Evolutionary conservation across 1,140 invertebrate species (phyloP).

Genomic region (Listronotus oregonensis): DNA sequence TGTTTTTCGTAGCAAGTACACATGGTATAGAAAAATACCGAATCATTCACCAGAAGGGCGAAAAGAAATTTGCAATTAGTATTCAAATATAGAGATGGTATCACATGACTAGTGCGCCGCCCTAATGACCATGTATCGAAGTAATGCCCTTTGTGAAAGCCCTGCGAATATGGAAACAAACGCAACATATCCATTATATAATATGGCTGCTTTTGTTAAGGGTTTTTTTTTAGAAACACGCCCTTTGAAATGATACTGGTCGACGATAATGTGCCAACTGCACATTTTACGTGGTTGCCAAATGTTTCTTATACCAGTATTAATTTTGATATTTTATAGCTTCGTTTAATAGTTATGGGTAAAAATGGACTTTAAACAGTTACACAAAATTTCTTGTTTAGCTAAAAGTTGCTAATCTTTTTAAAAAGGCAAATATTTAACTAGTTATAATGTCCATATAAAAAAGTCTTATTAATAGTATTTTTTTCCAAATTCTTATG

Average conservation of each 20-base stretch:
- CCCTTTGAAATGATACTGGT: conserved; percentile 45
- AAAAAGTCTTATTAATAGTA: too few species aligned
- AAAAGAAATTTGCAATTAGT: conserved; percentile 40
- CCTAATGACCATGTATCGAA: conserved; percentile 51
- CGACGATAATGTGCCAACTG: conserved; percentile 34
- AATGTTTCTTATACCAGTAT: not conserved
- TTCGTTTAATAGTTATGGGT: too few species aligned
- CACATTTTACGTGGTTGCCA: too few species aligned
- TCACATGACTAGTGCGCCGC: conserved; percentile 49
- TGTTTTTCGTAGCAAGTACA: too few species aligned
- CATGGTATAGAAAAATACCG: conserved; percentile 9
- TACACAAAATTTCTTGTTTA: too few species aligned
- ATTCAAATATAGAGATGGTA: conserved; percentile 50
- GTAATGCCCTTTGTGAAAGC: conserved; percentile 40
- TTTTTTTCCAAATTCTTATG: too few species aligned
- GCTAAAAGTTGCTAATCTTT: too few species aligned
- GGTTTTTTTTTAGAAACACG: conserved; percentile 42
- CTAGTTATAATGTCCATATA: too few species aligned
- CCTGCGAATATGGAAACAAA: conserved; percentile 46
- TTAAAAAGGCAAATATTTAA: too few species aligned
- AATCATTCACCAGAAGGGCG: conserved; percentile 4
- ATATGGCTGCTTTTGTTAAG: conserved; percentile 49
- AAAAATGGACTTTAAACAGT: too few species aligned
- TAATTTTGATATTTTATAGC: too few species aligned
- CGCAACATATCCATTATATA: conserved; percentile 48